Conservation (phyloP, 2,113 vertebrate genomes). For the Phylloscopus whistleri region DNA sequence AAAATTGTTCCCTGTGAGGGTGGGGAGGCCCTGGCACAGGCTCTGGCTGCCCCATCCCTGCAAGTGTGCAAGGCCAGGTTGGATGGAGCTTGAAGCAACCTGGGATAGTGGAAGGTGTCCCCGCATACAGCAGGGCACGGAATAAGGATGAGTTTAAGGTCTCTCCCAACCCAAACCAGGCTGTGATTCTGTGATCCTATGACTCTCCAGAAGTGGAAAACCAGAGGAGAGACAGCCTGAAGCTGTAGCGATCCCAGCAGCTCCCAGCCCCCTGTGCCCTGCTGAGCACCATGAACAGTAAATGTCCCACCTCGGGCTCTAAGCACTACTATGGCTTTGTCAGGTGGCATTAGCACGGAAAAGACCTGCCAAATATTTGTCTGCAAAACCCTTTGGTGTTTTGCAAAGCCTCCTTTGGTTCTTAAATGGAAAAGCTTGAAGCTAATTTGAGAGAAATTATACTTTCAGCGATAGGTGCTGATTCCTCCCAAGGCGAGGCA, state of each 20-base stretch:
- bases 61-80: not conserved
- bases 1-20: not conserved
- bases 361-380: not conserved
- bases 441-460: not conserved
- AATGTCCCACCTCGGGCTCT: not conserved
- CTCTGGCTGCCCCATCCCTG: not conserved
- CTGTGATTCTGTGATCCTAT: not conserved
- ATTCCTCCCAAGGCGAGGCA: not conserved
- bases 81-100: rapidly evolving
- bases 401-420: not conserved
- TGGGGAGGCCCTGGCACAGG: not conserved
- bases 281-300: rapidly evolving
- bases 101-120: not conserved
- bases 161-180: not conserved
- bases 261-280: not conserved
- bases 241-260: not conserved
- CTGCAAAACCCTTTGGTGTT: not conserved
- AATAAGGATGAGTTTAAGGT: not conserved
- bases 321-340: rapidly evolving
- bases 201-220: not conserved
- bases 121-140: not conserved
- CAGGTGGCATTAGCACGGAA: not conserved
- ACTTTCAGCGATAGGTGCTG: not conserved
- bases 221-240: not conserved
- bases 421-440: not conserved